Evolutionary conservation across 2,113 vertebrate species (phyloP).

Genomic region (Gallinago paraguaiae): DNA sequence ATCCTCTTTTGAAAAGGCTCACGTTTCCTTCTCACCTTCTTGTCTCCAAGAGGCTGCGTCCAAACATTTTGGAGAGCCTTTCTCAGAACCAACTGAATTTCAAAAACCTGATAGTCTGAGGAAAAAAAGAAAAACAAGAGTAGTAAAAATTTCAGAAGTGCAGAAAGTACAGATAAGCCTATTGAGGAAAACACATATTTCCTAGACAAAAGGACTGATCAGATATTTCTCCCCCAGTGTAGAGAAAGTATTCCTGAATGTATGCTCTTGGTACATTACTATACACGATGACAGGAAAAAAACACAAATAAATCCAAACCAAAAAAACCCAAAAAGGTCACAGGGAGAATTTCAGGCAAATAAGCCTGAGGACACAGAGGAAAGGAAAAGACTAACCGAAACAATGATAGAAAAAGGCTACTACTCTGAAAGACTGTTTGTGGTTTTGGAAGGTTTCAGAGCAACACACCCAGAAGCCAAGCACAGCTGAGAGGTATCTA

Average conservation of each 20-base stretch:
- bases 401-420: not conserved
- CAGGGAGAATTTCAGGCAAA: not conserved
- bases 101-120: slow-evolving; percentile 64
- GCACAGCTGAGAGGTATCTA: not conserved
- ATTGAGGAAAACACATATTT: not conserved
- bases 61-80: slow-evolving; percentile 73
- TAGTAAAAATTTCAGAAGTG: not conserved
- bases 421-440: not conserved
- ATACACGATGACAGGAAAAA: not conserved
- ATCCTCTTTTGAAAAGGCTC: not conserved
- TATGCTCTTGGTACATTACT: not conserved
- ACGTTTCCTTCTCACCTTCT: slow-evolving; percentile 62
- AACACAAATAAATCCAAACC: not conserved
- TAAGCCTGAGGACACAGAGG: not conserved
- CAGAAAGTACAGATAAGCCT: not conserved
- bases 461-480: not conserved
- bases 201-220: not conserved
- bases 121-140: too few relatives aligned
- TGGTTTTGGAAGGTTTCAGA: not conserved
- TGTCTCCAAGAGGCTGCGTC: slow-evolving; percentile 56
- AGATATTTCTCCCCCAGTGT: not conserved
- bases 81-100: slow-evolving; percentile 75
- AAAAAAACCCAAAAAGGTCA: not conserved
- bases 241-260: not conserved
- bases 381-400: not conserved